These are phyloP conservation scores for Microcebus jonahi DNA, from an alignment of 2,113 vertebrate species.

Conservation along the genomic window DNA sequence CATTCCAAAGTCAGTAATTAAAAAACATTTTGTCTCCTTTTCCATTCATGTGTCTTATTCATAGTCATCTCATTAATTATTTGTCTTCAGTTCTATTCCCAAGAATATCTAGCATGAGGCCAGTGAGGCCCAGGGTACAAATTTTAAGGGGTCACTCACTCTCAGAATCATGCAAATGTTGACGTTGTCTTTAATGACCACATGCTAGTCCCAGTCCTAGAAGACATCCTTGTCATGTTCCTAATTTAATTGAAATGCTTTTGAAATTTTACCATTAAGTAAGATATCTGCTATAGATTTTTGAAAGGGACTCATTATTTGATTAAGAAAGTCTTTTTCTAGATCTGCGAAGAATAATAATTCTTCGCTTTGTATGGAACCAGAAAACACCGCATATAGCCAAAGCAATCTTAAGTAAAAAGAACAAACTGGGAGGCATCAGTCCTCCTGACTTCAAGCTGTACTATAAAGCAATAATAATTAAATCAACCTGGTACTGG, in stretches of 20 bases:
- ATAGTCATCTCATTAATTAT: background rate
- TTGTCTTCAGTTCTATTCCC: background rate
- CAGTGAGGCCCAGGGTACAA: background rate
- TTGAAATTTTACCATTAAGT: background rate
- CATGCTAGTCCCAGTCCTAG: background rate
- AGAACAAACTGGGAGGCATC: too few relatives aligned
- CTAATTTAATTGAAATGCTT: background rate
- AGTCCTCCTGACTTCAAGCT: too few relatives aligned
- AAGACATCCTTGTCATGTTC: background rate
- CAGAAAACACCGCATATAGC: too few relatives aligned
- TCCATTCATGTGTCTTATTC: background rate
- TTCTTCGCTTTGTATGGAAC: too few relatives aligned
- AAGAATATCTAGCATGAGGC: background rate
- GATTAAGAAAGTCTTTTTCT: background rate
- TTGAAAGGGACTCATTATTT: constrained; percentile 6
- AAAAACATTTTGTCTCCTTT: background rate
- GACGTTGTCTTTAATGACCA: background rate
- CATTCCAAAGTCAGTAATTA: background rate
- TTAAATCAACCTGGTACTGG: too few relatives aligned
- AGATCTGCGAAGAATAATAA: too few relatives aligned
- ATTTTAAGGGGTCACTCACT: background rate
- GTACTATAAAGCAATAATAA: too few relatives aligned
- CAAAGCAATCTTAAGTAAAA: too few relatives aligned
- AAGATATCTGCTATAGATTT: background rate
- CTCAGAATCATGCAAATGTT: background rate